Conservation (phyloP, 2,113 vertebrate genomes). For the Macaca mulatta region DNA sequence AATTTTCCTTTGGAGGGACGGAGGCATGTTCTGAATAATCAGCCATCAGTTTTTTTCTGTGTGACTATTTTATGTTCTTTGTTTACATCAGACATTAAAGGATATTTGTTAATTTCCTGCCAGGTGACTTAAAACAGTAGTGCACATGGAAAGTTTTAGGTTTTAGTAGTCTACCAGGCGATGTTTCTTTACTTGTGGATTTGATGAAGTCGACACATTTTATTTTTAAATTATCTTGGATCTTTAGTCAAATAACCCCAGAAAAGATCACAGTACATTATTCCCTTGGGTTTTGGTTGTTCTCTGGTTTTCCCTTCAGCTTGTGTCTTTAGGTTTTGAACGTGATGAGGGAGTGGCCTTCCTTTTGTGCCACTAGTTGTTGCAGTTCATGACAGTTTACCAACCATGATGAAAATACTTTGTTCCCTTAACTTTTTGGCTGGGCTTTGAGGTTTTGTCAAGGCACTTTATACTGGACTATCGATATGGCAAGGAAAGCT, state of each 20-base stretch:
- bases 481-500: background rate
- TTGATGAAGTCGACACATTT: background rate
- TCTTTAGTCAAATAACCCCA: background rate
- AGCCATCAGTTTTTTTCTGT: background rate
- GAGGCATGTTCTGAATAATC: background rate
- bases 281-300: background rate
- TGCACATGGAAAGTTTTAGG: background rate
- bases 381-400: conserved; percentile 41
- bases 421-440: conserved; percentile 51
- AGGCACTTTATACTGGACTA: background rate
- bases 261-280: background rate
- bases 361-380: conserved; percentile 44
- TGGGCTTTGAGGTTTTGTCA: background rate
- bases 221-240: background rate
- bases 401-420: background rate
- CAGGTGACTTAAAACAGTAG: background rate
- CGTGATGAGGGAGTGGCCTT: background rate
- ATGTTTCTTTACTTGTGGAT: background rate
- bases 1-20: background rate
- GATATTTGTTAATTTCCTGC: background rate
- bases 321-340: conserved; percentile 9
- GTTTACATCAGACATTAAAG: background rate
- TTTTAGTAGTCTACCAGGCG: no score
- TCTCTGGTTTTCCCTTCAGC: background rate
- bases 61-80: background rate